phyloP scores from a whole-genome alignment of 2,888 invertebrate species.

The Busseola fusca region DNA sequence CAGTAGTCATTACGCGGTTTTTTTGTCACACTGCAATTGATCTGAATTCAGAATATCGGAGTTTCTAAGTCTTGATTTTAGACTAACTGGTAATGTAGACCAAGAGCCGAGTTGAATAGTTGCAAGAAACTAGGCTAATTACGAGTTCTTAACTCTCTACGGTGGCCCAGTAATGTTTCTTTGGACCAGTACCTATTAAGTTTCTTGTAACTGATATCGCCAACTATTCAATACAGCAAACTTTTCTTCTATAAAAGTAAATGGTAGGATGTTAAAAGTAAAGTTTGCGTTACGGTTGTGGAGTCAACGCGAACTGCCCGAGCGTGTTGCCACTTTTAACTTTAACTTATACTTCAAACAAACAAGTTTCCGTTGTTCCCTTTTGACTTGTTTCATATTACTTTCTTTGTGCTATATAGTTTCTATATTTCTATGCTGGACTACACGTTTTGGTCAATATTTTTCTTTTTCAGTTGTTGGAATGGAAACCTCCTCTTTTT shows the following conservation, averaged over 20 bases:
- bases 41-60: background rate
- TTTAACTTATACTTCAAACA: slow-evolving; percentile 40
- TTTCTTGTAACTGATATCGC: slow-evolving; percentile 25
- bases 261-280: slow-evolving; percentile 31
- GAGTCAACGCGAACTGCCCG: slow-evolving; percentile 25
- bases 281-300: slow-evolving; percentile 37
- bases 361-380: slow-evolving; percentile 43
- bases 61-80: background rate
- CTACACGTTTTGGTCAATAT: slow-evolving; percentile 9
- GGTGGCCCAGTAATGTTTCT: slow-evolving; percentile 17
- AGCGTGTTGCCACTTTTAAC: slow-evolving; percentile 47
- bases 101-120: background rate
- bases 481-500: background rate
- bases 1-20: background rate
- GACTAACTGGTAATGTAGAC: background rate
- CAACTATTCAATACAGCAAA: slow-evolving; percentile 37
- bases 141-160: background rate
- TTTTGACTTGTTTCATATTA: slow-evolving; percentile 46
- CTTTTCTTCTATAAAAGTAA: slow-evolving; percentile 34
- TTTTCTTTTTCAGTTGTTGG: slow-evolving; percentile 10
- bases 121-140: slow-evolving; percentile 28
- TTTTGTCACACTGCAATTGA: background rate
- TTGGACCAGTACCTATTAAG: slow-evolving; percentile 17
- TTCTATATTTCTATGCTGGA: slow-evolving; percentile 33
- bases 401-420: slow-evolving; percentile 53